Evolutionary conservation across 2,113 vertebrate genomes (phyloP), one percentile per base, ranked within the genome.

Genomic region (Ptilonorhynchus violaceus): DNA sequence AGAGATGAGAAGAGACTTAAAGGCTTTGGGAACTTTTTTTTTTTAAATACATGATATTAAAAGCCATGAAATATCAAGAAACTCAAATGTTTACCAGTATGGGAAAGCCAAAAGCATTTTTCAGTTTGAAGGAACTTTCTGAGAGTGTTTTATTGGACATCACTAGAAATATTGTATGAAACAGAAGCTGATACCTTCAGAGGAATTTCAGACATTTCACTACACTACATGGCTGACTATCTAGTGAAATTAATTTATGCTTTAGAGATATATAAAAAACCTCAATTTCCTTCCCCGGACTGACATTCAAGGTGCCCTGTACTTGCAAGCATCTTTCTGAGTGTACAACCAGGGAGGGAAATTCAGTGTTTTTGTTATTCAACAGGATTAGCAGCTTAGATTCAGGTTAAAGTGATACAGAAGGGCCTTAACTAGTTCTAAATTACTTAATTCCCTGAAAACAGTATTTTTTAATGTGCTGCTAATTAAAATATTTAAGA

Each of bases 401-500:
- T 96, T 96, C 90, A 88, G 92, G 70, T 86, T 97, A 85, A 94
- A 93, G 85, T 85, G 92, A 94, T 96, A 94, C 72, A 93, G 90
- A 82, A 91, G 59, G 80, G 82, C 73, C 95, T 91, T 97, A 96
- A 96, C 64, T 82, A 62, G 70, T 39, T 89, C 66, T 89, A 92
- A 96, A 93, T 92, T 5, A 94, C 92, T 97, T 91, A 94, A 96
- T 97, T 96, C 95, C 75, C 39, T 28, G n/a, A 93, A 97, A 97
- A 75, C 84, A 95, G 73, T 91, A 96, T 81, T 96, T 97, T 95
- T 96, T 95, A 95, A 96, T 94, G 92, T 82, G 92, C 59, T 91
- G 88, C 72, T 91, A 96, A 97, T 95, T 97, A 97, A 96, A 97
- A 95, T 95, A 93, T 95, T 92, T 92, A 94, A 93, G 88, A 93